Evolutionary conservation across 2,888 invertebrate genomes (phyloP).

Genomic region (Penaeus monodon): DNA sequence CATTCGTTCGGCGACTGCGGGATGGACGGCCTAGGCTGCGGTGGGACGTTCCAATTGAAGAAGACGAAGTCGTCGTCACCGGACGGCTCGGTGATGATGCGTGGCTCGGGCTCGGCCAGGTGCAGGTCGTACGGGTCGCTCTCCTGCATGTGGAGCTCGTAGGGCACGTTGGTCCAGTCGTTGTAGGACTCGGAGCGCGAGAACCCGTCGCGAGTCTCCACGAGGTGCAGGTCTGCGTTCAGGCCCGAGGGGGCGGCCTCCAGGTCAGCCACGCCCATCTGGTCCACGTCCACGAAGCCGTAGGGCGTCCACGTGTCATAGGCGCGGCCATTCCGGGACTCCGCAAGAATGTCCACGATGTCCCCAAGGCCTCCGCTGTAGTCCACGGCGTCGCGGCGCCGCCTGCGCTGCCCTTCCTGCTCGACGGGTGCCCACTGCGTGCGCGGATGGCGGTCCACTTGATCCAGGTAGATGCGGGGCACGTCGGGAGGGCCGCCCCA

Average conservation of each 20-base stretch:
- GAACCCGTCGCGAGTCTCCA: constrained; percentile 26
- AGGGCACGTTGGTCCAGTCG: constrained; percentile 63
- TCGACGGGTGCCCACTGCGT: constrained; percentile 14
- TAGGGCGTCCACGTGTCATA: constrained; percentile 59
- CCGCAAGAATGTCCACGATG: constrained; percentile 59
- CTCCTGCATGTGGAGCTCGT: constrained; percentile 62
- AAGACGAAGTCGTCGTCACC: constrained; percentile 64
- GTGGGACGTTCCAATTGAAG: constrained; percentile 63
- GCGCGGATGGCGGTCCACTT: constrained; percentile 61
- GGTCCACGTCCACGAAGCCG: constrained; percentile 62
- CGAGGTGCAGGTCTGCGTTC: constrained; percentile 32
- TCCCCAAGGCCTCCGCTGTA: constrained; percentile 63
- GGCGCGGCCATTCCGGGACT: constrained; percentile 43
- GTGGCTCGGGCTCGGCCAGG: constrained; percentile 31
- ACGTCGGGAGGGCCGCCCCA: constrained; percentile 62
- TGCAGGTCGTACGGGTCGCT: constrained; percentile 54
- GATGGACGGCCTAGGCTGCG: constrained; percentile 41
- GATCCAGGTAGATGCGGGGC: constrained; percentile 16
- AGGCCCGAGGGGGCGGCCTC: constrained; percentile 55
- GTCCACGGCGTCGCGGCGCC: constrained; percentile 50
- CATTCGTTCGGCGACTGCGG: constrained; percentile 61
- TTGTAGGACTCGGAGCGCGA: constrained; percentile 51
- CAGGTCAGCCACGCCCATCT: constrained; percentile 63
- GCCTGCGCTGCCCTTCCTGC: neutral
- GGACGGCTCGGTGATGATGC: constrained; percentile 61